These are phyloP conservation scores for Himantopus leucocephalus DNA, from an alignment of 2,113 vertebrate species.

Conservation along the genomic window DNA sequence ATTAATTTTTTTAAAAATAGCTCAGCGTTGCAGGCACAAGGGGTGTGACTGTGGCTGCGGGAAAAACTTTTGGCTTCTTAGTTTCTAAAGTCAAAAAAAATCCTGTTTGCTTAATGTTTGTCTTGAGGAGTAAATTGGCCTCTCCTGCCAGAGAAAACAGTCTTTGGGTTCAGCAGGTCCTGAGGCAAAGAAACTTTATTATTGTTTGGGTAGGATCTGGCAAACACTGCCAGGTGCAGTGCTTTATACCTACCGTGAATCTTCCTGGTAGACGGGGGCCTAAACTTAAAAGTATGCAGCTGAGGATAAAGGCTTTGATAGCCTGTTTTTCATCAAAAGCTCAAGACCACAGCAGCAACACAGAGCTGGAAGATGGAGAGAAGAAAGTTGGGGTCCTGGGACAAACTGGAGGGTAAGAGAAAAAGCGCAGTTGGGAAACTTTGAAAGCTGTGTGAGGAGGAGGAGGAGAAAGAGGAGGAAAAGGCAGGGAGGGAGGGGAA, in stretches of 20 bases:
- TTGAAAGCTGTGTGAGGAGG: background rate
- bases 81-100: background rate
- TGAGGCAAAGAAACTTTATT: slow-evolving; percentile 45
- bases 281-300: background rate
- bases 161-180: slow-evolving; percentile 15
- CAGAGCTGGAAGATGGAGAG: background rate
- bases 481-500: background rate
- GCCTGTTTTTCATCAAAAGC: background rate
- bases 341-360: background rate
- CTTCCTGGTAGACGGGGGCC: background rate
- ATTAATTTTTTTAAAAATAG: slow-evolving; percentile 58
- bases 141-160: slow-evolving; percentile 53
- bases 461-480: background rate
- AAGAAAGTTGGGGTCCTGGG: background rate
- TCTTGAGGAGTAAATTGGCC: background rate
- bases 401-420: background rate
- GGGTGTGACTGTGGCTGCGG: slow-evolving; percentile 22
- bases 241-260: background rate
- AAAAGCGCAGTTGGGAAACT: background rate
- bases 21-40: background rate
- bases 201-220: slow-evolving; percentile 37
- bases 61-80: slow-evolving; percentile 14
- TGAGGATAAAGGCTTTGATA: background rate
- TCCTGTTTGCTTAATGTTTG: slow-evolving; percentile 25
- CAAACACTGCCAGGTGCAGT: background rate